phyloP scores from a whole-genome alignment of 2,113 vertebrate genomes.

The Calidris pygmaea region DNA sequence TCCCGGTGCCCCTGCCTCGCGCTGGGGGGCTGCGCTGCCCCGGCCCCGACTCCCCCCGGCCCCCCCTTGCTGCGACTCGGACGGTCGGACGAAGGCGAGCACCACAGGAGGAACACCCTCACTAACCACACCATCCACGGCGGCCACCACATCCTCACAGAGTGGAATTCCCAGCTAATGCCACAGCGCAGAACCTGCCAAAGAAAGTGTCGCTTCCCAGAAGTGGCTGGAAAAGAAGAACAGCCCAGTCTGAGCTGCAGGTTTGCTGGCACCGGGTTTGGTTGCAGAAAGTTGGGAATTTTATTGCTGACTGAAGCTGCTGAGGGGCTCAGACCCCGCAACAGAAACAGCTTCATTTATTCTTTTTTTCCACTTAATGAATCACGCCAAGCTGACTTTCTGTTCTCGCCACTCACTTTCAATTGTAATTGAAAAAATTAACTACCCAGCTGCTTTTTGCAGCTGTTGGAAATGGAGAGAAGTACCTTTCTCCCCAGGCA shows the following conservation, averaged over 20 bases:
- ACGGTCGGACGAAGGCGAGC: not conserved
- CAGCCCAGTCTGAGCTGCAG: not conserved
- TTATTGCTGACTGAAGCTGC: not conserved
- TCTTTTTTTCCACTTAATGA: not conserved
- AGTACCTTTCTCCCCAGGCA: not conserved
- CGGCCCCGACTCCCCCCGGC: not conserved
- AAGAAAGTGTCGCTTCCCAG: not conserved
- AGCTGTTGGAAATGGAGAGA: not conserved
- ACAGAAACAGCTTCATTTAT: not conserved
- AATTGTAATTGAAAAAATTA: not conserved
- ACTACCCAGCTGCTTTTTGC: not conserved
- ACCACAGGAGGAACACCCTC: not conserved
- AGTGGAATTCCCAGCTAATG: not conserved
- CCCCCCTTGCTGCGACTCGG: not conserved
- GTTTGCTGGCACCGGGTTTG: not conserved
- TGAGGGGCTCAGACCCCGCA: not conserved
- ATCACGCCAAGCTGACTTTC: not conserved
- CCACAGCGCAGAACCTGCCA: not conserved
- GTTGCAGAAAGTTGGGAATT: not conserved
- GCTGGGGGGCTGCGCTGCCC: not conserved
- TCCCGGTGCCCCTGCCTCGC: not conserved
- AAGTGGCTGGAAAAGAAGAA: not conserved
- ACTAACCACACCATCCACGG: not conserved
- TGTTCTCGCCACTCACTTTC: not conserved
- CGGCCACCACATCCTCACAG: not conserved